A percentile compares a stretch with the other conserved stretches of the same genome.
Evolutionary conservation across 2,113 vertebrate species (phyloP).

Genomic region (Redunca redunca): DNA sequence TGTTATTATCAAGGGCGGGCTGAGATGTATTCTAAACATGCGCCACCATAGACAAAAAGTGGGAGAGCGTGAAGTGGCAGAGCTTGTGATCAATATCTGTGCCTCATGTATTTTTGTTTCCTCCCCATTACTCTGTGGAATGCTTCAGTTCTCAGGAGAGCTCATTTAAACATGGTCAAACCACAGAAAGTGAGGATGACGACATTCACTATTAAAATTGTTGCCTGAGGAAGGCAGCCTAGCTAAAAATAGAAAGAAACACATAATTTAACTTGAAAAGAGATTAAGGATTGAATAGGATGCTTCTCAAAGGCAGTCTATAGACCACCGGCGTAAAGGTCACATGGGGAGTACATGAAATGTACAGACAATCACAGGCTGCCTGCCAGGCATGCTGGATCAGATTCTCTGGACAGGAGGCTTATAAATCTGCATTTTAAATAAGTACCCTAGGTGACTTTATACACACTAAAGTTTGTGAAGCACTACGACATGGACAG

Average conservation of each 20-base stretch:
- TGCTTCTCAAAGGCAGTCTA: background rate
- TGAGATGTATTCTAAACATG: background rate
- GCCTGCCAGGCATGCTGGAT: constrained; percentile 11
- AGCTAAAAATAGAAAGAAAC: constrained; percentile 44
- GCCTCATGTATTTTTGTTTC: background rate
- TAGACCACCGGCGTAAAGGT: background rate
- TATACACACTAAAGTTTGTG: background rate
- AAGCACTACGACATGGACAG: background rate
- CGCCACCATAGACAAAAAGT: background rate
- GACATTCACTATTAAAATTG: background rate
- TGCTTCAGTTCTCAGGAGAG: background rate
- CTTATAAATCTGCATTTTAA: constrained; percentile 41
- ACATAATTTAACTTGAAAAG: background rate
- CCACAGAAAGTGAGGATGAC: background rate
- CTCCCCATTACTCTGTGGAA: background rate
- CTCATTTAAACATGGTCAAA: background rate
- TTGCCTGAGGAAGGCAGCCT: background rate
- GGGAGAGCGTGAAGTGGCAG: fast-evolving
- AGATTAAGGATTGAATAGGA: constrained; percentile 13
- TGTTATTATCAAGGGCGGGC: background rate
- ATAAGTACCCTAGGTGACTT: background rate
- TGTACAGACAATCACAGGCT: background rate
- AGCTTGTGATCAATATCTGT: background rate
- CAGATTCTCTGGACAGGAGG: background rate
- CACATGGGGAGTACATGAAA: background rate